Evolutionary conservation across 1,140 invertebrate species (phyloP), one percentile per base, ranked within the genome.

Genomic region (Lordiphosa collinella): DNA sequence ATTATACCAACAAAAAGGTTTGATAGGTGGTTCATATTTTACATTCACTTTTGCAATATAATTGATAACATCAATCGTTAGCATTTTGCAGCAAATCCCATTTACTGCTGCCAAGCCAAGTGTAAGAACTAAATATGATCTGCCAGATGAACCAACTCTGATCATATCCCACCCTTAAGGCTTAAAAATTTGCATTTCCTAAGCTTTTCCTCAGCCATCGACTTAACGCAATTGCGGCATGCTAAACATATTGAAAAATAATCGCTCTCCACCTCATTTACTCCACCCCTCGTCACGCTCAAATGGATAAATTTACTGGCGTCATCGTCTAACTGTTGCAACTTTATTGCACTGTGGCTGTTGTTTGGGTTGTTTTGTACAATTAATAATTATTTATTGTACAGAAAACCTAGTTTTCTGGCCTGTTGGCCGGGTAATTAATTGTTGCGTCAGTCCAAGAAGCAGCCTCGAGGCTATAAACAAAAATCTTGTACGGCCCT

Each of bases 361-460:
- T 16, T 49, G 43, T 38, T 47, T 18, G 37, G 37, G 43, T 34
- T 25, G 18, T 52, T 55, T 43, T 62, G 68, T 55, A 53, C 76
- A 58, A 59, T 80, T 78, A 79, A 80, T 80, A 79, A 69, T 74
- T 74, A 69, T 72, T 69, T 55, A 62, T 80, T 73, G 65, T 55
- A 80, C 43, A 68, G 74, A 60, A 67, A 82, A 82, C 71, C 71
- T 76, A 75, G 70, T 71, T 80, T 80, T 82, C 75, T 66, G 76
- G 65, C 75, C 65, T 46, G 71, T 35, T 70, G 78, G 55, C 60
- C 50, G 55, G 58, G 71, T 76, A 82, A 82, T 80, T 80, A 80
- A 75, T 82, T 75, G 50, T 80, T 80, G 75, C 75, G 73, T 82
- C 82, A 80, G 66, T 65, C 76, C 70, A 75, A 80, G 76, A 80